Conservation (phyloP, 2,888 invertebrate genomes). For the Coenonympha glycerion region DNA sequence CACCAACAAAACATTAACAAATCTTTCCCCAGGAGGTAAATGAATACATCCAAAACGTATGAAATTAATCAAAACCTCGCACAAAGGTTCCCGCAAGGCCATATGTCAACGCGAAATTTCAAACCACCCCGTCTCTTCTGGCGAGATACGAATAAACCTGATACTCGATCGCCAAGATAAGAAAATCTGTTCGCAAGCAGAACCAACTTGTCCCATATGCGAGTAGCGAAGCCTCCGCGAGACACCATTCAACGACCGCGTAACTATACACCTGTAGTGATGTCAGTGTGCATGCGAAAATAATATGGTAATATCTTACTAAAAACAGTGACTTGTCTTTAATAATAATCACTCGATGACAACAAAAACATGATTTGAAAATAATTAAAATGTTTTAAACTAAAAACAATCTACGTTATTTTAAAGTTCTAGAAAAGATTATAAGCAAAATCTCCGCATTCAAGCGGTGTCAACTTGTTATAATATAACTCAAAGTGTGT, state of each 20-base stretch:
- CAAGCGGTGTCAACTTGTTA: too few species aligned
- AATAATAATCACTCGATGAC: background rate
- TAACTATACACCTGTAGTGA: constrained; percentile 57
- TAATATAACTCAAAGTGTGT: too few species aligned
- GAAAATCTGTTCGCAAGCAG: constrained; percentile 20
- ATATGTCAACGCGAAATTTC: constrained; percentile 9
- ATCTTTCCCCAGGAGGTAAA: background rate
- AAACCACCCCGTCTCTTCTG: constrained; percentile 4
- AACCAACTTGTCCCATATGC: constrained; percentile 31
- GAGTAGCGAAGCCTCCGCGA: constrained; percentile 56
- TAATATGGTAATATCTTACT: background rate
- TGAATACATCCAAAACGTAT: background rate
- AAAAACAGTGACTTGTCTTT: background rate
- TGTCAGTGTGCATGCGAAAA: constrained; percentile 24
- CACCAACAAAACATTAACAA: too few species aligned
- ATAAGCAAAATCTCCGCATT: too few species aligned
- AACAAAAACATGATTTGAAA: too few species aligned
- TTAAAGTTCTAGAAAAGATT: too few species aligned
- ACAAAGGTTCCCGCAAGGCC: constrained; percentile 4
- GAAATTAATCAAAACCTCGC: background rate
- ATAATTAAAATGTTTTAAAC: too few species aligned
- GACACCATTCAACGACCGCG: constrained; percentile 61
- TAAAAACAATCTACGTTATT: too few species aligned
- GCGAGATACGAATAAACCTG: constrained; percentile 25
- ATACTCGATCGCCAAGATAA: constrained; percentile 27